A percentile compares a stretch with the other conserved stretches of the same genome.
phyloP scores from a whole-genome alignment of 2,113 vertebrate genomes.

The human (Homo sapiens) region DNA sequence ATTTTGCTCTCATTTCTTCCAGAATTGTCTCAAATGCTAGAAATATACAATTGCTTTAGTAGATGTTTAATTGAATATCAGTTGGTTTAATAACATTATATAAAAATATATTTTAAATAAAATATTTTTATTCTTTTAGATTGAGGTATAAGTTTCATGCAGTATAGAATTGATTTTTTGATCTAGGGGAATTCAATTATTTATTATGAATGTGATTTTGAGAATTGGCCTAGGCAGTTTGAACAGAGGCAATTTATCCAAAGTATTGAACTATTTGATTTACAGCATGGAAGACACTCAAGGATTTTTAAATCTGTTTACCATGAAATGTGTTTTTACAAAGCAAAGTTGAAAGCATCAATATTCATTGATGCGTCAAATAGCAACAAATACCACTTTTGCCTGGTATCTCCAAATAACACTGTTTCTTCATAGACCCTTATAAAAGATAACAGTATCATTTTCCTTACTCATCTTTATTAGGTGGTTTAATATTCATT shows the following conservation, averaged over 20 bases:
- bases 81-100: background rate
- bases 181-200: background rate
- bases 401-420: background rate
- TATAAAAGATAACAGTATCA: background rate
- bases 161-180: constrained; percentile 14
- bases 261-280: background rate
- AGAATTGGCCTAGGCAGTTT: constrained; percentile 36
- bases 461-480: background rate
- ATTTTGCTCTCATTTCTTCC: background rate
- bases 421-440: background rate
- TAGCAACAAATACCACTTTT: background rate
- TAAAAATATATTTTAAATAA: constrained; percentile 29
- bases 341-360: constrained; percentile 2
- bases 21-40: background rate
- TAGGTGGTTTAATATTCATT: background rate
- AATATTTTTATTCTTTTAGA: background rate
- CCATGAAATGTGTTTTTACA: background rate
- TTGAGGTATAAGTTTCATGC: background rate
- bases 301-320: constrained; percentile 31
- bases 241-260: background rate
- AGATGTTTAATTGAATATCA: background rate
- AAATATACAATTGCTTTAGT: background rate
- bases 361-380: background rate
- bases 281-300: background rate
- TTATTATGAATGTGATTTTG: background rate